phyloP scores from a whole-genome alignment of 2,797 vertebrate genomes.

The Alauda arvensis region DNA sequence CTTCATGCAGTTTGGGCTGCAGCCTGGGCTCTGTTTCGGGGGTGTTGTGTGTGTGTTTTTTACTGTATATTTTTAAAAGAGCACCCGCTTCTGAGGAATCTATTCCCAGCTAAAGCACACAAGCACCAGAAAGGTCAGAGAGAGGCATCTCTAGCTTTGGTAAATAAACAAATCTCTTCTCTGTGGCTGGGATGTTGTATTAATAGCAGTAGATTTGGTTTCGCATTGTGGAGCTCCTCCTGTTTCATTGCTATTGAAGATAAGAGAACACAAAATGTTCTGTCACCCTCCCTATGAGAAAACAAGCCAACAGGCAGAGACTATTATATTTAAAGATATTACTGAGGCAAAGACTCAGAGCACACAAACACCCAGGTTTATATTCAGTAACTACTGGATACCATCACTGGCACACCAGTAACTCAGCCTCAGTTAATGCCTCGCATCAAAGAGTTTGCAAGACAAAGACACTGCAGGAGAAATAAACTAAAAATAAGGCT shows the following conservation, averaged over 20 bases:
- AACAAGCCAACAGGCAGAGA: constrained; percentile 45
- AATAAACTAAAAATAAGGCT: constrained; percentile 61
- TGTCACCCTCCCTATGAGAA: constrained; percentile 50
- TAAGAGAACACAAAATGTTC: constrained; percentile 74
- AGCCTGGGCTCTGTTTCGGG: neutral
- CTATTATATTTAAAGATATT: constrained; percentile 56
- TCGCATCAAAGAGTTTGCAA: constrained; percentile 48
- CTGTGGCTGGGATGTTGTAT: constrained; percentile 68
- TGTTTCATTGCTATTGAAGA: constrained; percentile 61
- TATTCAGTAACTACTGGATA: constrained; percentile 67
- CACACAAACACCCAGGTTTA: constrained; percentile 61
- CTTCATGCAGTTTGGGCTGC: neutral
- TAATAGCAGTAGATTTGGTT: constrained; percentile 79
- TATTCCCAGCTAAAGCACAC: constrained; percentile 50
- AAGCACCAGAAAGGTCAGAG: constrained; percentile 54
- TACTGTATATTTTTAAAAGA: constrained; percentile 41
- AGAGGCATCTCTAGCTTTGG: constrained; percentile 68
- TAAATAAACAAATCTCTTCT: constrained; percentile 72
- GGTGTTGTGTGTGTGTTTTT: neutral
- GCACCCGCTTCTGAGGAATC: constrained; percentile 35
- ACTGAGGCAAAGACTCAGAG: constrained; percentile 44
- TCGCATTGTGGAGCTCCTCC: constrained; percentile 71
- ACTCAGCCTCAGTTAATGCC: constrained; percentile 54
- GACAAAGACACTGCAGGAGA: constrained; percentile 59
- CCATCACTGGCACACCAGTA: constrained; percentile 53